These are phyloP conservation scores for Trichopria drosophilae DNA, from an alignment of 2,888 invertebrate species.

Conservation along the genomic window DNA sequence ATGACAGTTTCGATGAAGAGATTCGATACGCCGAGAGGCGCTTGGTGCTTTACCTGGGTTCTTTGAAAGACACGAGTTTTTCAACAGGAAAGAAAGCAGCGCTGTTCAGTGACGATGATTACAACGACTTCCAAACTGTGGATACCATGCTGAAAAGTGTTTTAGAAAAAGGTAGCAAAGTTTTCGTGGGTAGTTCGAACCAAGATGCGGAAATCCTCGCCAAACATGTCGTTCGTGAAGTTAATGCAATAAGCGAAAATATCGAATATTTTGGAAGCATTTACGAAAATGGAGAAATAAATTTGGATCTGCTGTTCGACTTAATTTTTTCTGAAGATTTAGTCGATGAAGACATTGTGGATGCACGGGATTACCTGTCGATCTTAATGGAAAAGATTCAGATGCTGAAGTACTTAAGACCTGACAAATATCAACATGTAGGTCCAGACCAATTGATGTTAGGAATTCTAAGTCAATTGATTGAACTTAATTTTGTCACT, in stretches of 20 bases:
- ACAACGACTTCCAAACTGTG: conserved; percentile 14
- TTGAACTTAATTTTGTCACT: conserved; percentile 35
- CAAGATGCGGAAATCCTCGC: conserved; percentile 29
- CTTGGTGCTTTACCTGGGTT: conserved; percentile 15
- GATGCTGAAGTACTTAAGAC: conserved; percentile 32
- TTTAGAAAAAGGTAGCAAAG: conserved; percentile 7
- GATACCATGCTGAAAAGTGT: conserved; percentile 31
- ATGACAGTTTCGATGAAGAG: conserved; percentile 36
- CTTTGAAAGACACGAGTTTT: no score
- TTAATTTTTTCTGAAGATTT: conserved; percentile 39
- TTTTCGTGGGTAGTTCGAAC: neutral
- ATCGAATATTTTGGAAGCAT: conserved; percentile 38
- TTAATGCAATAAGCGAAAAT: conserved; percentile 37
- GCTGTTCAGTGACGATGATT: neutral
- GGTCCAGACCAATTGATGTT: conserved; percentile 38
- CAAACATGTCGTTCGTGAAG: conserved; percentile 33
- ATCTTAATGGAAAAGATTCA: conserved; percentile 21
- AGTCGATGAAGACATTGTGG: conserved; percentile 37
- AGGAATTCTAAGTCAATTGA: conserved; percentile 38
- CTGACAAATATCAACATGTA: conserved; percentile 39
- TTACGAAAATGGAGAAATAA: conserved; percentile 38
- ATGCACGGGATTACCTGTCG: conserved; percentile 36
- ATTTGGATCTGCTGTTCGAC: conserved; percentile 38
- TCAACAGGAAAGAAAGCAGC: neutral
- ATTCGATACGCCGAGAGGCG: conserved; percentile 36